phyloP scores from a whole-genome alignment of 1,140 invertebrate genomes.

The Charaxes varanes region DNA sequence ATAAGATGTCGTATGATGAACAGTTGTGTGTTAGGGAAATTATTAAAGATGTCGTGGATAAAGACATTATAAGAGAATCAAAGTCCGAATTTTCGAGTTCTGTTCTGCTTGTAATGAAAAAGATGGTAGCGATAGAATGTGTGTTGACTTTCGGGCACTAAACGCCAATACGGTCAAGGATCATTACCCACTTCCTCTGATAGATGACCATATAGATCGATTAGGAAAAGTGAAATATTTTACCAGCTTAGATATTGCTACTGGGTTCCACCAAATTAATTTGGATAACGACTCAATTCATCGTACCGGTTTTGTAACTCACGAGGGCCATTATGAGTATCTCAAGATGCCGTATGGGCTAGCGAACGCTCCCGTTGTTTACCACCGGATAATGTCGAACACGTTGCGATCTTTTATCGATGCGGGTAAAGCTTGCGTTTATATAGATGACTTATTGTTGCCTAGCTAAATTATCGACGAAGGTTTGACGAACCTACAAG shows the following conservation, averaged over 20 bases:
- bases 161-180: constrained; percentile 12
- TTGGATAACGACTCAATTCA: neutral
- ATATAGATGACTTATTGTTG: constrained; percentile 14
- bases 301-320: constrained; percentile 9
- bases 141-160: constrained; percentile 12
- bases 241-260: constrained; percentile 11
- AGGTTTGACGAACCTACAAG: constrained; percentile 1
- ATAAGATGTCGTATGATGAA: constrained; percentile 5
- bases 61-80: constrained; percentile 8
- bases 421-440: constrained; percentile 4
- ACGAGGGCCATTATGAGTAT: constrained; percentile 12
- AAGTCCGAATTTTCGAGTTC: constrained; percentile 10
- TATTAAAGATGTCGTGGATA: constrained; percentile 4
- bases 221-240: constrained; percentile 9
- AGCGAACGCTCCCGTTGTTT: constrained; percentile 9
- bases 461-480: constrained; percentile 3
- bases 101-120: constrained; percentile 6
- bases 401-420: constrained; percentile 10
- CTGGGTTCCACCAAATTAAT: constrained; percentile 11
- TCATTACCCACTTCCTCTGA: constrained; percentile 7
- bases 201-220: constrained; percentile 13
- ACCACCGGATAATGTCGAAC: constrained; percentile 10
- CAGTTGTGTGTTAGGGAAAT: constrained; percentile 6
- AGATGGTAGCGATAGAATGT: constrained; percentile 8
- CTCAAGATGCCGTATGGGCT: constrained; percentile 15